Conservation (phyloP, 37 sponge, comb jelly and placozoan species). For the Aphrocallistes beatrix region DNA sequence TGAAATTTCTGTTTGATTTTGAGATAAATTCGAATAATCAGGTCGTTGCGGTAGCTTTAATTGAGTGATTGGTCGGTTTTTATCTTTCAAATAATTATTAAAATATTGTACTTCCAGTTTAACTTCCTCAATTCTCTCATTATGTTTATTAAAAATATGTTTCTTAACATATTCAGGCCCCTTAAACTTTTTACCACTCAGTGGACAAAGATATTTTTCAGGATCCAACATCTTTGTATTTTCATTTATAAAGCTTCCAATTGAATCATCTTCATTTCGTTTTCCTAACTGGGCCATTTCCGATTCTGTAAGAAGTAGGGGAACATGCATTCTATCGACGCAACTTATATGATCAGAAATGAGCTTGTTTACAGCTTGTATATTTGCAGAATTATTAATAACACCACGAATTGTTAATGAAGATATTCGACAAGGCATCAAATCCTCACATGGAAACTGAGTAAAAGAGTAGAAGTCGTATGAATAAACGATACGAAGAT, state of each 20-base stretch:
- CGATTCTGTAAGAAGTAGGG: neutral
- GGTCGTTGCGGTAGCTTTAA: neutral
- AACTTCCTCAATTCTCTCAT: constrained; percentile 66
- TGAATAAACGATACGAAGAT: neutral
- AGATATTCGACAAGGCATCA: neutral
- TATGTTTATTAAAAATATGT: constrained; percentile 97
- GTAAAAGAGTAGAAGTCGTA: neutral
- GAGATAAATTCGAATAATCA: neutral
- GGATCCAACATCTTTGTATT: constrained; percentile 77
- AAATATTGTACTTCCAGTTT: constrained; percentile 58
- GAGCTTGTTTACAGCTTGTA: neutral
- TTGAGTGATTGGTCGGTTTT: neutral
- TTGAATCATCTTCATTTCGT: neutral
- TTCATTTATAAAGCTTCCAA: constrained; percentile 60
- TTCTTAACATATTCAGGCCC: constrained; percentile 93
- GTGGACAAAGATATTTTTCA: constrained; percentile 90
- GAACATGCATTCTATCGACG: neutral
- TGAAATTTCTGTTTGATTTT: neutral
- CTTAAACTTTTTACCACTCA: constrained; percentile 95
- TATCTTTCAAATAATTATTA: neutral
- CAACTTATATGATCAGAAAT: neutral
- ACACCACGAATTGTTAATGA: neutral
- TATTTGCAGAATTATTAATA: neutral
- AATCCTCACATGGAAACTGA: neutral
- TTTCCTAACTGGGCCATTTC: neutral